Evolutionary conservation across 2,888 invertebrate genomes (phyloP), one percentile per base, ranked within the genome.

Genomic region (Torymus aiolomorphi): DNA sequence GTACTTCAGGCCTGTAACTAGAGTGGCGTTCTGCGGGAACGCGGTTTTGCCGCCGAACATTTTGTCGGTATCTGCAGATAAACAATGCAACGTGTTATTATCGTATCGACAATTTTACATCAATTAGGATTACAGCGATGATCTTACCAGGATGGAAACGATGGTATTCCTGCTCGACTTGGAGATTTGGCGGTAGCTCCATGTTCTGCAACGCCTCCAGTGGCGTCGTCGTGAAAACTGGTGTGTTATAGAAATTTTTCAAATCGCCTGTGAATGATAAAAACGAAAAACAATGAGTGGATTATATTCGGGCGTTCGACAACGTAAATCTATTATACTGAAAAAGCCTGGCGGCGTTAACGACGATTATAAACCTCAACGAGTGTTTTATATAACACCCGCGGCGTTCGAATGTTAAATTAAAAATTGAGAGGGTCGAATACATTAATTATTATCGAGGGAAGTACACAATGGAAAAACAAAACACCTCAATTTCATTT

Each of bases 181-280:
- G 95, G 42, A 98, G 90, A 91, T 98, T 98, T 86, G 95, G 94
- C 0, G 98, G 98, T 71, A 98, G 90, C 51, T 97, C 94, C 87
- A 94, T 92, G 80, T 91, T 92, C 81, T 92, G 93, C 85, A 97
- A 88, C 52, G 93, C 92, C 84, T 97, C 97, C 86, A 94, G 93
- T 16, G 97, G 97, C 20, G 95, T 94, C 3, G 91, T 92, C 0
- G 93, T 93, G 82, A 94, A 92, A 1, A 97, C 93, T 18, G 95
- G 93, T 2, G 95, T 95, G 70, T 91, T 87, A 87, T 97, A 97
- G 89, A 96, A 97, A 2, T 92, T 86, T 74, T 92, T 91, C 0
- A 97, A 91, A 88, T 97, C 95, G 81, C 92, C 95, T 94, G 88
- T 2, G 85, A 31, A 3, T 31, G 91, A 76, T 10, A 54, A 16